Conservation (phyloP, 2,797 vertebrate species). For the Astyanax mexicanus region DNA sequence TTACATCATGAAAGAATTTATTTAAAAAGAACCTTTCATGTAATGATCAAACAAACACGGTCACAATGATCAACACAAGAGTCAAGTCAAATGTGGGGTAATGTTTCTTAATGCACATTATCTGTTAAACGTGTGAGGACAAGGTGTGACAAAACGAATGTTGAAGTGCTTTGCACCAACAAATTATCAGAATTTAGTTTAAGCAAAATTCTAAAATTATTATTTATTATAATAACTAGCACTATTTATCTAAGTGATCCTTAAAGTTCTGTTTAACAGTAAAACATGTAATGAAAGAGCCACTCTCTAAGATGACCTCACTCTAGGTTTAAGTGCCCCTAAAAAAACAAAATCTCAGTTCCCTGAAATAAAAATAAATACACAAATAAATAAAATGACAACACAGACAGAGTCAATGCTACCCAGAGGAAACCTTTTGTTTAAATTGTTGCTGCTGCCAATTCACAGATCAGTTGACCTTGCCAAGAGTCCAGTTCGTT, state of each 20-base stretch:
- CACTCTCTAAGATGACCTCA: neutral
- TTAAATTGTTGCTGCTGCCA: slow-evolving; percentile 40
- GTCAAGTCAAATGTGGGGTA: slow-evolving; percentile 49
- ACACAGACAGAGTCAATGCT: slow-evolving; percentile 56
- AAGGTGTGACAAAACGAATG: neutral
- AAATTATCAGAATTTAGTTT: neutral
- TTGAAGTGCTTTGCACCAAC: neutral
- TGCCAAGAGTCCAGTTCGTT: slow-evolving; percentile 42
- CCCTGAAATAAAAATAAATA: slow-evolving; percentile 75
- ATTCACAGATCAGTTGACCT: slow-evolving; percentile 43
- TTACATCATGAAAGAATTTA: slow-evolving; percentile 60
- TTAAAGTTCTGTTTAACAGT: neutral
- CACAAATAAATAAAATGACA: slow-evolving; percentile 69
- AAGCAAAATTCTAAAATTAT: neutral
- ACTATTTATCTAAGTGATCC: neutral
- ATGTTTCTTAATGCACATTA: slow-evolving; percentile 4
- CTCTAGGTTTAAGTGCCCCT: neutral
- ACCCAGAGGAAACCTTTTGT: slow-evolving; percentile 59
- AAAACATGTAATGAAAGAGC: neutral
- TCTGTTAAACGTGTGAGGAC: slow-evolving; percentile 2
- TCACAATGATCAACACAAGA: slow-evolving; percentile 70
- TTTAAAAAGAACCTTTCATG: slow-evolving; percentile 53
- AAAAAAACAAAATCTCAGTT: slow-evolving; percentile 56
- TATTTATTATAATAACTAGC: neutral
- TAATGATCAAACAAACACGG: slow-evolving; percentile 57